A percentile compares a stretch with the other conserved stretches of the same genome.
Conservation (phyloP, 53 echinoderm and acorn worm species). For the Arbacia lixula region DNA sequence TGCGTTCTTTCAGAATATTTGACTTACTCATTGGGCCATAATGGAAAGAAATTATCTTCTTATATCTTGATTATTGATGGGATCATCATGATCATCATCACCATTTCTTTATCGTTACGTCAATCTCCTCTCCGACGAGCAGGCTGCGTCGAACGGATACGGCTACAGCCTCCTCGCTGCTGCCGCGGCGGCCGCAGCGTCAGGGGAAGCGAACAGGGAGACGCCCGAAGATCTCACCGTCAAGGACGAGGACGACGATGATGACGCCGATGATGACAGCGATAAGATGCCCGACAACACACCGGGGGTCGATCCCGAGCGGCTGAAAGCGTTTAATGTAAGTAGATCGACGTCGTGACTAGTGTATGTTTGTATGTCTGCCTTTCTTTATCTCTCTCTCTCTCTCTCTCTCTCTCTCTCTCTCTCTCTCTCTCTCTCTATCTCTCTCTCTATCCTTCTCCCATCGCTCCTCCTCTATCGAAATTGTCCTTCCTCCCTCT, state of each 20-base stretch:
- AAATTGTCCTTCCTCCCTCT: too few species aligned
- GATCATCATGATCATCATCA: too few species aligned
- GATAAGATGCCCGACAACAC: slow-evolving; percentile 87
- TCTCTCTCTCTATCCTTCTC: neutral
- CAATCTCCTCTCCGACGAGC: too few species aligned
- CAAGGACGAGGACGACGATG: slow-evolving; percentile 96
- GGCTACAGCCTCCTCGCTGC: slow-evolving; percentile 60
- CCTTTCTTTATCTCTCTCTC: neutral
- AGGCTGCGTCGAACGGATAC: slow-evolving; percentile 68
- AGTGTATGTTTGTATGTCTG: neutral
- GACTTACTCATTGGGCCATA: too few species aligned
- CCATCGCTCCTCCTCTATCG: neutral
- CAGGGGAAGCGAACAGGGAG: slow-evolving; percentile 69
- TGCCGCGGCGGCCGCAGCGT: slow-evolving; percentile 23
- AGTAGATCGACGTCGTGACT: slow-evolving; percentile 12
- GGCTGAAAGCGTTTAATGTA: slow-evolving; percentile 96
- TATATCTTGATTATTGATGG: too few species aligned
- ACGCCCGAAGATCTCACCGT: slow-evolving; percentile 95
- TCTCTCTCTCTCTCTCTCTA: neutral
- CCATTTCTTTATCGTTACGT: too few species aligned
- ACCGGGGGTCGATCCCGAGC: slow-evolving; percentile 90
- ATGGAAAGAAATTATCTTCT: too few species aligned
- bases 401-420: neutral
- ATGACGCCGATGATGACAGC: slow-evolving; percentile 88
- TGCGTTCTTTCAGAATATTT: too few species aligned